phyloP scores from a whole-genome alignment of 2,797 vertebrate species.

The Psittacula derbiana region DNA sequence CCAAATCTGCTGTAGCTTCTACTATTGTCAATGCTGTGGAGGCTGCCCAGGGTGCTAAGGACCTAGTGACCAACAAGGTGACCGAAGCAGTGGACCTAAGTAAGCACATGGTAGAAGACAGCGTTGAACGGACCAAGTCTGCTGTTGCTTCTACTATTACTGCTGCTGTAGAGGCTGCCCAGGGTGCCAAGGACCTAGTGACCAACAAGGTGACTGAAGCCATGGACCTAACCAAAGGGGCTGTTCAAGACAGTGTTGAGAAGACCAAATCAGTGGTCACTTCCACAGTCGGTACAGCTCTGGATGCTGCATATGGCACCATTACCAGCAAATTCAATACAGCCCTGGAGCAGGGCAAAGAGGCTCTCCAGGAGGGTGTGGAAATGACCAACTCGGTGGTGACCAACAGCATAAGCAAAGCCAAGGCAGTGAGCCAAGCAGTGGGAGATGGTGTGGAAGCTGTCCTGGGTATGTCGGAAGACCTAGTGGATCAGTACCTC shows the following conservation, averaged over 20 bases:
- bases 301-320: conserved; percentile 73
- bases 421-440: conserved; percentile 69
- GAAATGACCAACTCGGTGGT: conserved; percentile 83
- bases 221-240: conserved; percentile 74
- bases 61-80: conserved; percentile 76
- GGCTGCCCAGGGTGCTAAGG: conserved; percentile 67
- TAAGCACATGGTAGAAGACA: conserved; percentile 78
- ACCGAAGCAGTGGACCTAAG: conserved; percentile 72
- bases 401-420: conserved; percentile 79
- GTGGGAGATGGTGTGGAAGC: conserved; percentile 85
- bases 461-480: conserved; percentile 84
- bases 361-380: conserved; percentile 80
- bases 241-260: conserved; percentile 83
- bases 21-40: conserved; percentile 74
- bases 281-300: conserved; percentile 78
- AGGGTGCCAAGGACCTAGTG: conserved; percentile 56
- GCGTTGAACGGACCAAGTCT: conserved; percentile 81
- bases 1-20: conserved; percentile 81
- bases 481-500: conserved; percentile 89
- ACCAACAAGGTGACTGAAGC: conserved; percentile 81
- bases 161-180: conserved; percentile 73
- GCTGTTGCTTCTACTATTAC: conserved; percentile 80
- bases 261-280: conserved; percentile 82
- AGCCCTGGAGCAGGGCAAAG: conserved; percentile 80
- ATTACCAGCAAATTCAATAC: conserved; percentile 83